Percentiles rank a stretch among this genome's conserved stretches.
phyloP scores from a whole-genome alignment of 2,113 vertebrate genomes.

The Guaruba guarouba region DNA sequence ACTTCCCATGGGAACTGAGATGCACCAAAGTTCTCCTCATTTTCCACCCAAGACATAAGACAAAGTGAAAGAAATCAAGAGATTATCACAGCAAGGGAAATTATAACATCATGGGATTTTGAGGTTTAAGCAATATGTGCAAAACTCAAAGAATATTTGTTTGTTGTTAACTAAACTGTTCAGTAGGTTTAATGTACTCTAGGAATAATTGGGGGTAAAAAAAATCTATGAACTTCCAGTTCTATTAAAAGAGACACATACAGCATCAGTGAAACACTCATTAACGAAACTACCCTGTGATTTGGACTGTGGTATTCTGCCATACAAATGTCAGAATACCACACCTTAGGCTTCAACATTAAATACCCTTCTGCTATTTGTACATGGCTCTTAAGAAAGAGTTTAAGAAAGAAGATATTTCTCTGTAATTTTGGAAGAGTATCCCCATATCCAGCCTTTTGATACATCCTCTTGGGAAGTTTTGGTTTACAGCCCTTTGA shows the following conservation, averaged over 20 bases:
- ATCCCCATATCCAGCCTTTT: neutral
- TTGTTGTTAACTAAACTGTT: neutral
- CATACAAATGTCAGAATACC: neutral
- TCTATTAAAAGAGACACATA: neutral
- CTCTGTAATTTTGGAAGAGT: neutral
- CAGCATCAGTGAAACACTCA: neutral
- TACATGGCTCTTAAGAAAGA: neutral
- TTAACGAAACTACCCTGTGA: neutral
- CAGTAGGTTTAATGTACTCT: neutral
- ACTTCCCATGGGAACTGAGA: neutral
- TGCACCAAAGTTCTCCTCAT: neutral
- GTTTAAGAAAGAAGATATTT: neutral
- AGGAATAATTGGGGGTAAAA: neutral
- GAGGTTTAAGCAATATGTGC: neutral
- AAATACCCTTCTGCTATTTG: neutral
- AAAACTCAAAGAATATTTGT: neutral
- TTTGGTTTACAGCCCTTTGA: conserved; percentile 28
- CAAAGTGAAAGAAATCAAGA: neutral
- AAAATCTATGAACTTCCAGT: neutral
- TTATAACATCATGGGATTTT: neutral
- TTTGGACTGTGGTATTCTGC: neutral
- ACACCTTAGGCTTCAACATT: neutral
- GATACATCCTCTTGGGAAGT: neutral
- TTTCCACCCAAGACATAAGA: neutral
- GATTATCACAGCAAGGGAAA: neutral